phyloP scores from a whole-genome alignment of 2,888 invertebrate species.

The Campopleginae sp. region DNA sequence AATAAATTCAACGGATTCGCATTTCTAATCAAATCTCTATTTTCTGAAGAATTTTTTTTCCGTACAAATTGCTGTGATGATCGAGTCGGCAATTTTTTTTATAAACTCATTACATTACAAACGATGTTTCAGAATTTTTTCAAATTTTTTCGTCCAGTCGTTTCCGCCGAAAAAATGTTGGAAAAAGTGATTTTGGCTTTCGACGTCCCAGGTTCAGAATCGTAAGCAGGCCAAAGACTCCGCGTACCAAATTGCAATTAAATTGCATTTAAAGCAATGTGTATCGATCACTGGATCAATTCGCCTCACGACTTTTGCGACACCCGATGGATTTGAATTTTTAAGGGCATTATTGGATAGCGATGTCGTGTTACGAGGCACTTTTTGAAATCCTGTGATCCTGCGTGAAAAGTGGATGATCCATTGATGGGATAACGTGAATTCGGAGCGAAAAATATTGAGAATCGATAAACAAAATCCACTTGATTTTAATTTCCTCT shows the following conservation, averaged over 20 bases:
- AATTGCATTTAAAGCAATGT: not conserved
- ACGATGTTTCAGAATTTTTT: too few relatives aligned
- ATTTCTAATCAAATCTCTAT: too few relatives aligned
- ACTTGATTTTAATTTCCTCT: not conserved
- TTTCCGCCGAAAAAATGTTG: too few relatives aligned
- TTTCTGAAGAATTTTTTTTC: too few relatives aligned
- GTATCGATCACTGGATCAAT: not conserved
- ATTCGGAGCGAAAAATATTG: not conserved
- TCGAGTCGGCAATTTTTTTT: too few relatives aligned
- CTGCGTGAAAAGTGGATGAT: constrained; percentile 19
- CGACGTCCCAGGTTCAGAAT: too few relatives aligned
- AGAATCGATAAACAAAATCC: not conserved
- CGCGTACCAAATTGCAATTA: not conserved
- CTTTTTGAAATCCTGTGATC: not conserved
- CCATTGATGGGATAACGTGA: constrained; percentile 28
- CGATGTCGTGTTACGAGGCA: not conserved
- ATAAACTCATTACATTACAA: too few relatives aligned
- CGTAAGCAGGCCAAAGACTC: too few relatives aligned
- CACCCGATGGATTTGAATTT: not conserved
- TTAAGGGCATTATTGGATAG: not conserved
- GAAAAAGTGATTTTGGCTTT: too few relatives aligned
- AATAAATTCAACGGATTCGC: too few relatives aligned
- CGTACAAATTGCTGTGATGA: too few relatives aligned
- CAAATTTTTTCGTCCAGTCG: too few relatives aligned
- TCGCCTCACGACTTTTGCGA: not conserved